Evolutionary conservation across 2,888 invertebrate genomes (phyloP), one percentile per base, ranked within the genome.

Genomic region (Xanthorhoe designata): DNA sequence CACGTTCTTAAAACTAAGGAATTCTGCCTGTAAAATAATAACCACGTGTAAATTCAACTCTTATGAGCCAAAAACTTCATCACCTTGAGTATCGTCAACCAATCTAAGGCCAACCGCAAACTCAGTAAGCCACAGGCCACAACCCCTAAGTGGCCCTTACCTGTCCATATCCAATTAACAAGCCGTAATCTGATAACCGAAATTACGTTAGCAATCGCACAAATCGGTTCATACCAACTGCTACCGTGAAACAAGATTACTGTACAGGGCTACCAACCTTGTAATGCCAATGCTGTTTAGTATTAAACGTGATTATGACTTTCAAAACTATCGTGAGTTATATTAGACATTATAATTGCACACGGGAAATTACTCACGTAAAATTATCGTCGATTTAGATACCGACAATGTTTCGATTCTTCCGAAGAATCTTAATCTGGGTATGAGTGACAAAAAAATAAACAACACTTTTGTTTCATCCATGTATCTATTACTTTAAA

Each of bases 231-330:
- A 69, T 69, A 69, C 64, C 72, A 68, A 67, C 68, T 51, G 42
- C 51, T 62, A 64, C 67, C 75, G 69, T 73, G 73, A 72, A 77
- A 75, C 71, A 59, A 70, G 74, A 75, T 76, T 77, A 76, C 64
- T 24, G 61, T 49, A 32, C 18, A 56, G 62, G 62, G 56, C 42
- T 56, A 49, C 32, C 54, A 32, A 17, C 24, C 2, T 45, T 47
- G 47, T 47, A 47, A 47, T 45, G 4, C 45, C 45, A 45, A 47
- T 47, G 7, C 15, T 42, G 8, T 13, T 42, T 42, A 15, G 45
- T 45, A 45, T 15, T 24, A 24, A 3, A 24, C 24, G 4, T 24
- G 24, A n/a, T n/a, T n/a, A n/a, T n/a, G n/a, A n/a, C n/a, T n/a
- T n/a, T n/a, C n/a, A n/a, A n/a, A n/a, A n/a, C n/a, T n/a, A n/a